Percentiles rank a stretch among this genome's conserved stretches.
Evolutionary conservation across 2,113 vertebrate genomes (phyloP).

Genomic region (Microcebus tavaratra): DNA sequence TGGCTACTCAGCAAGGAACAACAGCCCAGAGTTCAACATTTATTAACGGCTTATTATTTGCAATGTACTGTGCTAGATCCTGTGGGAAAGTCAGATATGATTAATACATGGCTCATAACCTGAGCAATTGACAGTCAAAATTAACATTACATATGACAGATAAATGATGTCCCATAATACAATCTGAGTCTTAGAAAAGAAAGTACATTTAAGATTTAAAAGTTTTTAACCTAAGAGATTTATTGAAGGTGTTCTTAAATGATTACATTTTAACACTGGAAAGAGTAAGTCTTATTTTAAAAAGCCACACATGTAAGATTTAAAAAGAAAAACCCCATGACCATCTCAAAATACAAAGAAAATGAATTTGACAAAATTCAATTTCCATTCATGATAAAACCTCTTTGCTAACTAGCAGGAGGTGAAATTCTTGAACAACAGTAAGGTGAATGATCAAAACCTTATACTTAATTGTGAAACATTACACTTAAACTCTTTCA

Average conservation of each 20-base stretch:
- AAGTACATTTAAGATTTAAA: not conserved
- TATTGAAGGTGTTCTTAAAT: not conserved
- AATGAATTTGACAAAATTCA: constrained; percentile 2
- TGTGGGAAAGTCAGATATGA: constrained; percentile 36
- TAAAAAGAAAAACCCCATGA: not conserved
- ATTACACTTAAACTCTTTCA: not conserved
- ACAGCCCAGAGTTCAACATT: not conserved
- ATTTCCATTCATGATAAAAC: not conserved
- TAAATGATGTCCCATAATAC: not conserved
- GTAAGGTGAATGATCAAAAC: constrained; percentile 2
- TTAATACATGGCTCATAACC: not conserved
- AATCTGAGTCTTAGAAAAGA: not conserved
- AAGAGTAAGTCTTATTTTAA: constrained; percentile 28
- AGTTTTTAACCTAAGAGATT: not conserved
- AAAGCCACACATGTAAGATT: not conserved
- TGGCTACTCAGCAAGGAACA: not conserved
- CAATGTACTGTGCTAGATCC: not conserved
- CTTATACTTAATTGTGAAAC: not conserved
- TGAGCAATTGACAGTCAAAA: constrained; percentile 39
- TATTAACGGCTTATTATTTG: not conserved
- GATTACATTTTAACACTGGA: not conserved
- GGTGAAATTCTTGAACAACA: constrained; percentile 33
- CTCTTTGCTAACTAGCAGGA: not conserved
- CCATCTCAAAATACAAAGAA: not conserved
- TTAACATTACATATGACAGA: constrained; percentile 18